Evolutionary conservation across 2,797 vertebrate species (phyloP), one percentile per base, ranked within the genome.

Genomic region (Intellagama lesueurii): DNA sequence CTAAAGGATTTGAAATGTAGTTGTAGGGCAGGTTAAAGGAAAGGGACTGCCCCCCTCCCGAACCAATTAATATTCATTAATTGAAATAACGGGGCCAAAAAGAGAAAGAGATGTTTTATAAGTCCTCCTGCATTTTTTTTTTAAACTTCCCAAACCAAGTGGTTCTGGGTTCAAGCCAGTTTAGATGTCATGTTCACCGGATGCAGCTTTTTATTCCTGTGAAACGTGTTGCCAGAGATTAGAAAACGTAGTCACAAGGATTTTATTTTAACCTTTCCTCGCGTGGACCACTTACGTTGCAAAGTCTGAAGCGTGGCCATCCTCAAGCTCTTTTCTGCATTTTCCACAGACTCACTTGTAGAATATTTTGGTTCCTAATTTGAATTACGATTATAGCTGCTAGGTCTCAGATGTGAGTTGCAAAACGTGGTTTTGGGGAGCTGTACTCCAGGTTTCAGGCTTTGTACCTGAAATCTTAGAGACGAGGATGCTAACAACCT

Each of bases 1-100:
- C 49, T 73, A 52, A 52, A 52, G 52, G 52, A 52, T 52, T 52
- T 52, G 12, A 52, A 52, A 52, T 52, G 52, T 52, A 52, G 47
- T 32, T 79, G 56, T 8, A 77, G 85, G 85, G 32, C 85, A 79
- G 35, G 69, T 52, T 24, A 85, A 75, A 60, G 49, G 49, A 85
- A 60, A 35, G 52, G 70, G 24, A 32, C 24, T 56, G 1, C 19
- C 11, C 70, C 49, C 47, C n/a, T 8, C 6, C 14, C 60, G 16
- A 17, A 28, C 70, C 35, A 56, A 72, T 22, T 26, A 44, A 80
- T 80, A 80, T 56, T 6, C 64, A 83, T 69, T 66, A 83, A 64
- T 56, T 83, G 64, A 69, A 83, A 68, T 83, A 69, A 83, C 73
- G 2, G n/a, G 52, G 44, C 56, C 32, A 40, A 9, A 64, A 32